Base-by-base conservation (phyloP, 37 sponge, comb jelly and placozoan genomes). In the Geodia barretti region DNA sequence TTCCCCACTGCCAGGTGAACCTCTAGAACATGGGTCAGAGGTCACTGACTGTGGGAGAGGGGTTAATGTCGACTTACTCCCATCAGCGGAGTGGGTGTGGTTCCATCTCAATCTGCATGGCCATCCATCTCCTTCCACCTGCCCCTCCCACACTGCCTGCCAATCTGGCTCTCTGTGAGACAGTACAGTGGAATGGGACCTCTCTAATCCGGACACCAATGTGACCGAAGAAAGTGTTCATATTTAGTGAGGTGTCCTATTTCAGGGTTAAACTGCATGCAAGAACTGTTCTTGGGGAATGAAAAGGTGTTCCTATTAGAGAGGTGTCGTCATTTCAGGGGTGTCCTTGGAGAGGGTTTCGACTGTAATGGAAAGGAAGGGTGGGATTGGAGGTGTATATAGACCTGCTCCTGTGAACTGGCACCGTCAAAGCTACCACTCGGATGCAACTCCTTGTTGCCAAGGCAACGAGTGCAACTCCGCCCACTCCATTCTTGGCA, bases 401-500 rank as follows among this genome's bases (percentile, higher is more conserved):
- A 62, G 1, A 68, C 68, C 68, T 68, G 33, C 5, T 68, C 20
- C 33, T 20, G 31, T 29, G 33, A 1, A 68, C 9, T 20, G 80
- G 80, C 26, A 79, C 69, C 36, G 68, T 32, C 21, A 79, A 36
- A 1, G 47, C 70, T 23, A 68, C 28, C 28, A 79, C 33, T 28
- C 37, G 40, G 47, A 79, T 68, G 29, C 33, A 24, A 58, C 43
- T 68, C 35, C 80, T 68, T 1, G 80, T 79, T 70, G 80, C 80
- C 68, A 79, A 69, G 60, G 80, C 70, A 54, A 79, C 34, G 39
- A 79, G 35, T 29, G 69, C 80, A 32, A 69, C 41, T 31, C 68
- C 60, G 40, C 47, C 70, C 7, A 32, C 60, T 26, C 30, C 65
- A 64, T 23, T 7, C n/a, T 64, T 19, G 7, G 30, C 65, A 33